phyloP scores from a whole-genome alignment of 1,140 invertebrate species.

The Magallana gigas region DNA sequence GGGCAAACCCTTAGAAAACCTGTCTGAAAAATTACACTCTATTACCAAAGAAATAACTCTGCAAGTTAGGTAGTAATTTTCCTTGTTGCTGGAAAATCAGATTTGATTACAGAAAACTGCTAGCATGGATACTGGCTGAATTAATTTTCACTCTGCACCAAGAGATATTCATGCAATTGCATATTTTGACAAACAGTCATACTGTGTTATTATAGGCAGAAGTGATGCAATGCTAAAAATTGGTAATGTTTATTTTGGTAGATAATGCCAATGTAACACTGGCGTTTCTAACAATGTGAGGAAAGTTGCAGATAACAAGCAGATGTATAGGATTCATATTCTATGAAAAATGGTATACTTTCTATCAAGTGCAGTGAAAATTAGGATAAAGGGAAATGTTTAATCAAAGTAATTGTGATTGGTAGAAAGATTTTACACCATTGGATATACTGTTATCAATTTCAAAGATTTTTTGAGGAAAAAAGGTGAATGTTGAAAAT shows the following conservation, averaged over 20 bases:
- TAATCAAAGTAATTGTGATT: not conserved
- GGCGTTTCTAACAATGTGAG: not conserved
- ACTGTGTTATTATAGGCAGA: not conserved
- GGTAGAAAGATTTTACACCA: not conserved
- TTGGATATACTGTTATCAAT: not conserved
- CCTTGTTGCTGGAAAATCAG: not conserved
- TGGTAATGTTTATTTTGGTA: not conserved
- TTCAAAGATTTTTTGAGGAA: not conserved
- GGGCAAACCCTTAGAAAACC: not conserved
- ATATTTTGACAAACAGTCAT: conserved; percentile 5
- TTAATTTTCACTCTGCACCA: not conserved
- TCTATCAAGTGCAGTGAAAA: not conserved
- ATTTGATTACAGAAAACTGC: not conserved
- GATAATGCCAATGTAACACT: not conserved
- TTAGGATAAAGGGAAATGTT: not conserved
- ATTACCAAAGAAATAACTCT: conserved; percentile 22
- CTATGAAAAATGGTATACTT: not conserved
- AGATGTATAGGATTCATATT: not conserved
- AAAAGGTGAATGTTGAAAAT: not conserved
- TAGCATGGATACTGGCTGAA: not conserved
- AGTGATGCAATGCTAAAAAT: not conserved
- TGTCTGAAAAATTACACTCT: not conserved
- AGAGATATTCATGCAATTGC: not conserved
- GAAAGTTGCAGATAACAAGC: not conserved
- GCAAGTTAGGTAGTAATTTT: not conserved